Conservation (phyloP, 2,113 vertebrate genomes). For the Sula dactylatra region DNA sequence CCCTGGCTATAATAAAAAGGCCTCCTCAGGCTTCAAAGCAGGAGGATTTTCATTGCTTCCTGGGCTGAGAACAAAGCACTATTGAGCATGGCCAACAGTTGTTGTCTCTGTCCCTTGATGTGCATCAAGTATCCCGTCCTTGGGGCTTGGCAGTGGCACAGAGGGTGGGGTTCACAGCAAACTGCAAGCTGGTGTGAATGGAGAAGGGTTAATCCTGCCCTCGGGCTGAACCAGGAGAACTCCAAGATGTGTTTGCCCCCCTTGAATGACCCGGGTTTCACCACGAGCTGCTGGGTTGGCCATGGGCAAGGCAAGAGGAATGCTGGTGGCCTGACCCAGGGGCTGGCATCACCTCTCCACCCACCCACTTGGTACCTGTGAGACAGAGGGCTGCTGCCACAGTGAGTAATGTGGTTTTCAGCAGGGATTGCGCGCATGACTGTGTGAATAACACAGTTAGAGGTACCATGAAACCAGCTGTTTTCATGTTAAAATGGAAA, state of each 20-base stretch:
- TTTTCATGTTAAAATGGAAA: constrained; percentile 59
- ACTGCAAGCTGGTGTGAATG: background rate
- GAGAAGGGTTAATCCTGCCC: background rate
- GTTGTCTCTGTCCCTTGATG: constrained; percentile 50
- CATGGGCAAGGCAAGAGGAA: background rate
- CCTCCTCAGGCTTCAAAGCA: constrained; percentile 51
- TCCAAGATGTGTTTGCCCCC: background rate
- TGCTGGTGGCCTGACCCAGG: background rate
- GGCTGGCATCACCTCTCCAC: background rate
- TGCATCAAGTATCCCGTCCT: constrained; percentile 21
- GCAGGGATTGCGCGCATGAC: constrained; percentile 38
- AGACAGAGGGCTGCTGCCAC: background rate
- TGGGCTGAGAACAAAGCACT: constrained; percentile 46
- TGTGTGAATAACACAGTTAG: constrained; percentile 56
- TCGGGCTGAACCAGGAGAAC: background rate
- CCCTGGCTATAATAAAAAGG: constrained; percentile 11
- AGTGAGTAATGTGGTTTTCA: background rate
- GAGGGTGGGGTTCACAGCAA: background rate
- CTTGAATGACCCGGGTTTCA: background rate
- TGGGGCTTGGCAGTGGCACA: background rate
- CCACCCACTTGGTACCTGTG: background rate
- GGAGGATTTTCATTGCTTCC: constrained; percentile 53
- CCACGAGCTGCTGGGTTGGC: background rate
- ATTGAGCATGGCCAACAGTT: constrained; percentile 24
- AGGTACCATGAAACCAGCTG: constrained; percentile 64